Conservation (phyloP, 2,797 vertebrate genomes). For the Streptopelia turtur region DNA sequence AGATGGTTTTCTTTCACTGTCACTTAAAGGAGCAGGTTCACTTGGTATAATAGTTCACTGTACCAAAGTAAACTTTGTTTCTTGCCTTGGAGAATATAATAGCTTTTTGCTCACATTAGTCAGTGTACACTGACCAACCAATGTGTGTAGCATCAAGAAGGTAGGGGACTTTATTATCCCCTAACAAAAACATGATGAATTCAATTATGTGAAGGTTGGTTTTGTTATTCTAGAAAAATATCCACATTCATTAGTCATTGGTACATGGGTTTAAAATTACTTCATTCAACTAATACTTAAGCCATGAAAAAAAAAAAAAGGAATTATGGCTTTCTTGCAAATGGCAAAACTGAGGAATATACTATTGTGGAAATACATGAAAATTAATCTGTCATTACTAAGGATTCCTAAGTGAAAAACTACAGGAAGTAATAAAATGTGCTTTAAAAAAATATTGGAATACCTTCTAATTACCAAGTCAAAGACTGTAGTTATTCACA, state of each 20-base stretch:
- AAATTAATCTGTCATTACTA: neutral
- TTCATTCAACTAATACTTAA: neutral
- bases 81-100: neutral
- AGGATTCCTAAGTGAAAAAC: neutral
- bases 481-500: neutral
- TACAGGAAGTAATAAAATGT: neutral
- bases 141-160: neutral
- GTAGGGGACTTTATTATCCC: neutral
- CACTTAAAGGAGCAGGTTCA: neutral
- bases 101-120: neutral
- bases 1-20: neutral
- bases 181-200: neutral
- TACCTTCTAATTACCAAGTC: neutral
- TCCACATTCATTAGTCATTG: neutral
- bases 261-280: neutral
- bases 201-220: neutral
- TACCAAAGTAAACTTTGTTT: neutral
- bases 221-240: neutral
- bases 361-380: neutral
- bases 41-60: neutral
- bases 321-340: neutral
- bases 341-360: neutral
- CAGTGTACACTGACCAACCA: neutral
- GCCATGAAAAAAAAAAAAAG: neutral
- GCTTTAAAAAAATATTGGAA: neutral